Percentiles rank a stretch among this genome's conserved stretches.
These are phyloP conservation scores for Nansenia antarctica DNA, from an alignment of 2,113 vertebrate genomes.

Conservation along the genomic window DNA sequence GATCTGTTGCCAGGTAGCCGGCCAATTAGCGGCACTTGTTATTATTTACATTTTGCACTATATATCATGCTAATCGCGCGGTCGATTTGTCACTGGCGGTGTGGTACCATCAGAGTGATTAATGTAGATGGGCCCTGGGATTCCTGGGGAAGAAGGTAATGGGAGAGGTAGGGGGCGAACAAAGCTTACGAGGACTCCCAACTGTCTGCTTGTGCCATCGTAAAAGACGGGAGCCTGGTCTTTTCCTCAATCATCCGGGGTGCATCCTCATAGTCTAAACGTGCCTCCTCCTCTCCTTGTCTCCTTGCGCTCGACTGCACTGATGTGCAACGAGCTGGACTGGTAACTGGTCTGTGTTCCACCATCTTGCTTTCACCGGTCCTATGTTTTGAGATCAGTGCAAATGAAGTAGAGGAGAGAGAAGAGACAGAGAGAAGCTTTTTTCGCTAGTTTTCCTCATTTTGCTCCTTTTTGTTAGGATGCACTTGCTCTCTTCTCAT, in stretches of 20 bases:
- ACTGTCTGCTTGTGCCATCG: conserved; percentile 6
- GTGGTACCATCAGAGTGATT: conserved; percentile 86
- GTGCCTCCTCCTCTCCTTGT: background rate
- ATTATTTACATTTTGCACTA: conserved; percentile 93
- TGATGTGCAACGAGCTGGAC: no score
- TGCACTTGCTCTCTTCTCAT: background rate
- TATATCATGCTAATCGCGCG: conserved; percentile 87
- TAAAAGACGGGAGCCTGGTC: background rate
- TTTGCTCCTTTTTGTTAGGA: background rate
- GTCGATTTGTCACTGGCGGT: conserved; percentile 89
- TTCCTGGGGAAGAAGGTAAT: conserved; percentile 84
- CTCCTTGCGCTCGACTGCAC: no score
- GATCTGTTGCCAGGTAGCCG: conserved; percentile 82
- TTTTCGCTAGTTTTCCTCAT: background rate
- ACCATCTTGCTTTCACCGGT: no score
- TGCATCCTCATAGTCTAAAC: no score
- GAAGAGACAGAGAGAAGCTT: no score
- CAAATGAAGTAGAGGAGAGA: no score
- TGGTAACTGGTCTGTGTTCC: no score
- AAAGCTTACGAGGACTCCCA: conserved; percentile 27
- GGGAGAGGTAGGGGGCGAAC: conserved; percentile 61
- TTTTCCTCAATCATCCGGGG: background rate
- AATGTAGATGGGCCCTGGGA: conserved; percentile 84
- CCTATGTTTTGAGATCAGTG: no score
- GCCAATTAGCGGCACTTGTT: conserved; percentile 86